These are phyloP conservation scores for Drosophila phalerata DNA, from an alignment of 2,888 invertebrate species.

Conservation along the genomic window DNA sequence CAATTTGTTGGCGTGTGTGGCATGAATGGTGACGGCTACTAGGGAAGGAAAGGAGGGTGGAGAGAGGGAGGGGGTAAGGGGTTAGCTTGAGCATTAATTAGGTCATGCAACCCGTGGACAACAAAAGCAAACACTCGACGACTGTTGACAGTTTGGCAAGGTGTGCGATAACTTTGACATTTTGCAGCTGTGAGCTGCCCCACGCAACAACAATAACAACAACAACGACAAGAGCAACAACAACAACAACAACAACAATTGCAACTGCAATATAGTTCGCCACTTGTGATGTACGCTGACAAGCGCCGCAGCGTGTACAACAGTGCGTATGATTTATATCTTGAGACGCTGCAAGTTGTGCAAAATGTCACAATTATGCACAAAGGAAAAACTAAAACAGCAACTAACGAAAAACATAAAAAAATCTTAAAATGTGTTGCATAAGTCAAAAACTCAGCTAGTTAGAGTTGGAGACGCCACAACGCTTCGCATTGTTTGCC, in stretches of 20 bases:
- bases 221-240: constrained; percentile 20
- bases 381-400: constrained; percentile 9
- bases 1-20: constrained; percentile 6
- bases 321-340: constrained; percentile 78
- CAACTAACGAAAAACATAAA: constrained; percentile 7
- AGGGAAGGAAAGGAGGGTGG: not conserved
- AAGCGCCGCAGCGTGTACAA: constrained; percentile 37
- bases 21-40: constrained; percentile 1
- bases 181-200: constrained; percentile 51
- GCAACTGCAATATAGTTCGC: constrained; percentile 7
- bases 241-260: constrained; percentile 11
- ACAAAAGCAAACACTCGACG: constrained; percentile 28
- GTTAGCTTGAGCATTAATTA: constrained; percentile 59
- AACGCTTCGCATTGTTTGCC: constrained; percentile 45
- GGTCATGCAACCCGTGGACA: constrained; percentile 70
- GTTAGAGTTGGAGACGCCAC: constrained; percentile 23
- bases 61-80: not conserved
- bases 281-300: constrained; percentile 38
- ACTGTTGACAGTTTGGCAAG: constrained; percentile 68
- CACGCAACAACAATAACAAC: constrained; percentile 44
- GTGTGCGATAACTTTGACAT: constrained; percentile 62
- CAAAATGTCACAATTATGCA: constrained; percentile 66
- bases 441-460: constrained; percentile 44
- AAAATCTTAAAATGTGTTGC: constrained; percentile 49
- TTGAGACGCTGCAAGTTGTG: constrained; percentile 56